A percentile compares a stretch with the other conserved stretches of the same genome.
phyloP scores from a whole-genome alignment of 2,113 vertebrate genomes.

The Chionomys nivalis region DNA sequence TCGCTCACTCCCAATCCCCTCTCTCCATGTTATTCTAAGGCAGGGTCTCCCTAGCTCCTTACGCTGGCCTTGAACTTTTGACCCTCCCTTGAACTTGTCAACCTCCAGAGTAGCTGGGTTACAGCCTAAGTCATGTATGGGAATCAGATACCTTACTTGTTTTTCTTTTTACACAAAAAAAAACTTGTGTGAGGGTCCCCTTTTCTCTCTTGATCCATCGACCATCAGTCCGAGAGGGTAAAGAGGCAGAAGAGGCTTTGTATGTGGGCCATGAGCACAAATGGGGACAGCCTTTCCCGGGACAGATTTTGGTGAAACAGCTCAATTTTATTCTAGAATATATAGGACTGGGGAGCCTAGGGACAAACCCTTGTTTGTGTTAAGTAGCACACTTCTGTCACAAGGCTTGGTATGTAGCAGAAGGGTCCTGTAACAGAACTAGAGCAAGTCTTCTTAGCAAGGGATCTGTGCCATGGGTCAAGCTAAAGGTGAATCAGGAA shows the following conservation, averaged over 20 bases:
- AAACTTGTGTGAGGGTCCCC: background rate
- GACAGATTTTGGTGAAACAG: background rate
- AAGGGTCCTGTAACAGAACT: background rate
- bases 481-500: background rate
- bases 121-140: background rate
- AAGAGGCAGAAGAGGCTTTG: background rate
- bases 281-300: background rate
- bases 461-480: background rate
- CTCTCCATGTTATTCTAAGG: background rate
- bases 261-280: background rate
- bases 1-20: background rate
- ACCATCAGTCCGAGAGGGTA: background rate
- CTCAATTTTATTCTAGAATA: background rate
- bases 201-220: background rate
- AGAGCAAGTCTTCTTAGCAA: background rate
- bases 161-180: conserved; percentile 34
- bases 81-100: too few relatives aligned
- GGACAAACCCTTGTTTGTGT: background rate
- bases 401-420: background rate
- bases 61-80: background rate
- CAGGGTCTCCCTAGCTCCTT: background rate
- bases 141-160: background rate
- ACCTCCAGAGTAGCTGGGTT: background rate
- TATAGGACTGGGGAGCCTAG: background rate
- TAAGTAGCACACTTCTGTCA: background rate